Base-by-base conservation (phyloP, 2,797 vertebrate species). In the Heteromormyrus szaboi region DNA sequence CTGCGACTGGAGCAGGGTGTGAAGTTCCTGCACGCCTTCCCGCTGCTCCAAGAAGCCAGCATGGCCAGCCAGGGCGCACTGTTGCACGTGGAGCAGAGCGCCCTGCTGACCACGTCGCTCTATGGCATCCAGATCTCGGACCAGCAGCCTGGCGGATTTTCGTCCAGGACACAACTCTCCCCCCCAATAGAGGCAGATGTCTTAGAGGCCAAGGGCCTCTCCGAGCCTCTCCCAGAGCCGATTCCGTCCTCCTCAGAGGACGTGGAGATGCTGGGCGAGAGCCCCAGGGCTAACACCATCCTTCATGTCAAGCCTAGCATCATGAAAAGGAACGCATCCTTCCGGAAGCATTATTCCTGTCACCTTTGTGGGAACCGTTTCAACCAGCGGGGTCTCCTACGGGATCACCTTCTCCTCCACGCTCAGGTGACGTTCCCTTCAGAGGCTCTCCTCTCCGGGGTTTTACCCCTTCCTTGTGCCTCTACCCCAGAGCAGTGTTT, bases 91-190 rank as follows among this genome's bases (percentile, higher is more conserved):
- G 96, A 97, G 90, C 97, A 97, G 86, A 95, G 96, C 90, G 95
- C 96, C 90, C 96, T 96, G 2, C 93, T 97, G 92, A 96, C 96
- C 41, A 97, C 96, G 22, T 97, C 96, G 6, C 90, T 97, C 46
- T 97, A 97, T 87, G 97, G 97, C 90, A 97, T 97, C 91, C 97
- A 97, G 92, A 97, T 97, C 50, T 96, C 97, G 59, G 97, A 97
- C 91, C 96, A 97, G 90, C 95, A 96, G 92, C 93, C 95, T 90
- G 88, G 92, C 93, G 96, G 96, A 91, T 92, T 94, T 19, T 88
- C 94, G 0, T 87, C 95, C 0, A 90, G 95, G 1, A 93, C 95
- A 89, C 93, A 94, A 0, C 95, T 94, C 88, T 33, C 95, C 0
- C 88, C 96, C 2, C 91, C 95, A 44, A 90, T 95, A 91, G 93